Base-by-base conservation (phyloP, 2,797 vertebrate species). In the Gephyroberyx darwinii region DNA sequence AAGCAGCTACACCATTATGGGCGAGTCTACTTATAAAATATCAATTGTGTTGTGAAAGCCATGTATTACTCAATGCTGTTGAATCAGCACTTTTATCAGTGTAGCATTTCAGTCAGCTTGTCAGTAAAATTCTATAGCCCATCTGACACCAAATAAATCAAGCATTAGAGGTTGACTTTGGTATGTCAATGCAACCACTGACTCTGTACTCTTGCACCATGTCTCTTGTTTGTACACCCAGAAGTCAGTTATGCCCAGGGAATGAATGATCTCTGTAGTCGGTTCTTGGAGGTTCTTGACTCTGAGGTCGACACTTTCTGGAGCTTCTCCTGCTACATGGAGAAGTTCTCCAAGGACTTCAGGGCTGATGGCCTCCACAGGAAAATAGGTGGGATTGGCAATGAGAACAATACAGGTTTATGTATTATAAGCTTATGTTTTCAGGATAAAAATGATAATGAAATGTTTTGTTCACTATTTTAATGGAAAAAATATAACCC, bases 301-400 rank as follows among this genome's bases (percentile, higher is more conserved):
- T 93, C 91, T 3, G 94, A 95, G 84, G 91, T 93, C 0, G 93
- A 93, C 76, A 90, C 93, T 14, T 95, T 93, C 83, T 95, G 94
- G 93, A 94, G 92, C 84, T 95, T 94, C 81, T 93, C 90, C n/a
- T 90, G 90, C 85, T 94, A 92, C 83, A 95, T 96, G 92, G 93
- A 95, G 51, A 94, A 90, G 58, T 94, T 95, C 71, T 93, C 93
- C 35, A 92, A 89, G 48, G 95, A 95, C 86, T 95, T 95, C 83
- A 81, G 89, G 64, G 93, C 93, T 39, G 93, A 94, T 43, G 94
- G 94, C 2, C 86, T 95, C 50, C 90, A 92, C 81, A 90, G 93
- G 65, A 95, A 95, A 91, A 94, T 95, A 75, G 94, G 95, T 95
- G 26, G 5, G 65, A n/a, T 39, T 5, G 57, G 2, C 2, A 30